A percentile compares a stretch with the other conserved stretches of the same genome.
These are phyloP conservation scores for Serilophus lunatus DNA, from an alignment of 2,113 vertebrate genomes.

Conservation along the genomic window DNA sequence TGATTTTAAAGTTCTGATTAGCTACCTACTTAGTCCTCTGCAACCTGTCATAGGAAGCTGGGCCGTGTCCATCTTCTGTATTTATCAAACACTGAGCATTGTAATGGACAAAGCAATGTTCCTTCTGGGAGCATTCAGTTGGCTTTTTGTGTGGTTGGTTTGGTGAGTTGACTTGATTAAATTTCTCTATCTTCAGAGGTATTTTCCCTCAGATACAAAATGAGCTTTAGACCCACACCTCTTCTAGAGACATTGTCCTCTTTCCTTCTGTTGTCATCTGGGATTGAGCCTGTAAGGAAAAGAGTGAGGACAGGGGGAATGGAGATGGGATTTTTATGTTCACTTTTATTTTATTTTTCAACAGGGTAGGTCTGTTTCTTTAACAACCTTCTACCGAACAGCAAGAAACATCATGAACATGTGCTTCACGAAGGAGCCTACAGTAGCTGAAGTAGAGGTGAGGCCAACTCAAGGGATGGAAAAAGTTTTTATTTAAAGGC, in stretches of 20 bases:
- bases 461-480: background rate
- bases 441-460: constrained; percentile 95
- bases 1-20: background rate
- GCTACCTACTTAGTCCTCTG: background rate
- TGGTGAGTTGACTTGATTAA: background rate
- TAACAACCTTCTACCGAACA: constrained; percentile 98
- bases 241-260: background rate
- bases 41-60: background rate
- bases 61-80: background rate
- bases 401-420: constrained; percentile 98
- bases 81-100: fast-evolving
- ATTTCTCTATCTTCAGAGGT: background rate
- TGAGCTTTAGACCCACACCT: background rate
- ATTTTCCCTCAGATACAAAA: background rate
- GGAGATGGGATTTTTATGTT: background rate
- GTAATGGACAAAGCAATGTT: background rate
- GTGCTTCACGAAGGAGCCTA: constrained; percentile 97
- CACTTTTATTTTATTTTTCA: constrained; percentile 42
- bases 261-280: background rate
- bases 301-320: background rate
- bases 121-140: background rate
- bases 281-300: background rate
- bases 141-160: background rate
- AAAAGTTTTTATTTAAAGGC: background rate
- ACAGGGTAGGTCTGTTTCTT: constrained; percentile 97